Conservation (phyloP, 2,797 vertebrate genomes). For the Strix occidentalis region DNA sequence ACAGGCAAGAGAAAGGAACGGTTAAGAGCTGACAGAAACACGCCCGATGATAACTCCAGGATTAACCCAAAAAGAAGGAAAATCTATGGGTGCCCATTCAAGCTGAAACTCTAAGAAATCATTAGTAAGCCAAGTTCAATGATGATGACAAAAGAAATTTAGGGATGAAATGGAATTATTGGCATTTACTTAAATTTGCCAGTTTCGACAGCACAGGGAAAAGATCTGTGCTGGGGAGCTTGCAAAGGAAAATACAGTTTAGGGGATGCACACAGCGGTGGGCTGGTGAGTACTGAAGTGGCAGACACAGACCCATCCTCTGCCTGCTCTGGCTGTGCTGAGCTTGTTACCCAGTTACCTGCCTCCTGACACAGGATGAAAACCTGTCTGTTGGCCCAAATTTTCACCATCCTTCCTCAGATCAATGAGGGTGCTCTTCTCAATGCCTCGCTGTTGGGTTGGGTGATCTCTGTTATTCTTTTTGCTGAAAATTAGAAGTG, state of each 20-base stretch:
- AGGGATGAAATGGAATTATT: conserved; percentile 61
- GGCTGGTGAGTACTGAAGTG: not conserved
- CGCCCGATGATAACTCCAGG: conserved; percentile 14
- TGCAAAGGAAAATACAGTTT: not conserved
- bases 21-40: conserved; percentile 59
- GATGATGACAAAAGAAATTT: conserved; percentile 67
- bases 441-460: not conserved
- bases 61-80: conserved; percentile 79
- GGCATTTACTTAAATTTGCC: conserved; percentile 72
- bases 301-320: not conserved
- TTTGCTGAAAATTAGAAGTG: not conserved
- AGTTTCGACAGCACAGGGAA: not conserved
- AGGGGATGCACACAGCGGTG: not conserved
- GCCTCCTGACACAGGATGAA: too few species aligned
- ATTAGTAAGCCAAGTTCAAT: conserved; percentile 71
- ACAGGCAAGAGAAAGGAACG: not conserved
- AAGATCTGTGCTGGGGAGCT: not conserved
- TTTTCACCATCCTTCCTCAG: not conserved
- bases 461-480: not conserved
- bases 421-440: rapidly evolving
- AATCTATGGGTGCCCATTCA: conserved; percentile 75
- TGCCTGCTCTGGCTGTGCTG: not conserved
- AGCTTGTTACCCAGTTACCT: not conserved
- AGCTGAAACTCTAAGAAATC: conserved; percentile 73
- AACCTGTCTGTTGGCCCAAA: not conserved